Evolutionary conservation across 2,888 invertebrate species (phyloP).

Genomic region (Agriopis leucophaearia): DNA sequence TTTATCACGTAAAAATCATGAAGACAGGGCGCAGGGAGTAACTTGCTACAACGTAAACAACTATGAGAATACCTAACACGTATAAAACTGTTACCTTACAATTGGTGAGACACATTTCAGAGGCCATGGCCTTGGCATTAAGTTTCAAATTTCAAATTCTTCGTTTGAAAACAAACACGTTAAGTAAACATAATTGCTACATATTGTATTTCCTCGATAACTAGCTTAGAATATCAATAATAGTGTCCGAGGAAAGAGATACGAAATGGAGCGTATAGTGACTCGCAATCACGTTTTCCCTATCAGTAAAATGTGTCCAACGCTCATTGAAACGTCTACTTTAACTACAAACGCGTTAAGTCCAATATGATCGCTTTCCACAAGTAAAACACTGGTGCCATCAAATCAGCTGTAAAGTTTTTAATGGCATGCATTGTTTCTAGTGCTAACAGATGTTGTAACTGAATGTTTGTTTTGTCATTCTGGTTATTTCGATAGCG

Average conservation of each 20-base stretch:
- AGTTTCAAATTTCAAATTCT: constrained; percentile 14
- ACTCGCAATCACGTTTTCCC: constrained; percentile 26
- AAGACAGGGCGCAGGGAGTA: no score
- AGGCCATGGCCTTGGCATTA: constrained; percentile 14
- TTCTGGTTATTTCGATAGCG: constrained; percentile 21
- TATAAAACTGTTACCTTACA: constrained; percentile 1
- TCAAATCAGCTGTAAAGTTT: constrained; percentile 38
- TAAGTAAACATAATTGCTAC: not conserved
- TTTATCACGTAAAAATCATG: no score
- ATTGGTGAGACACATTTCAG: constrained; percentile 7
- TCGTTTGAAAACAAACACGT: not conserved
- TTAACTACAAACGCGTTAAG: constrained; percentile 23
- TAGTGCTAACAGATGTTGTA: constrained; percentile 42
- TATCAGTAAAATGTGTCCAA: constrained; percentile 28
- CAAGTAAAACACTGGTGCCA: constrained; percentile 28
- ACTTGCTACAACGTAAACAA: no score
- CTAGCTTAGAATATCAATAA: not conserved
- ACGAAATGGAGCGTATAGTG: not conserved
- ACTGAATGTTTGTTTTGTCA: constrained; percentile 41
- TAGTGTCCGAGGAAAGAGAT: constrained; percentile 1
- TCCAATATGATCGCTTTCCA: constrained; percentile 24
- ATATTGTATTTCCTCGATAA: not conserved
- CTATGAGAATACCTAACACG: not conserved
- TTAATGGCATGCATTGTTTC: constrained; percentile 44
- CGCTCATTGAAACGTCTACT: constrained; percentile 19